phyloP scores from a whole-genome alignment of 2,797 vertebrate genomes.

The Rousettus madagascariensis region DNA sequence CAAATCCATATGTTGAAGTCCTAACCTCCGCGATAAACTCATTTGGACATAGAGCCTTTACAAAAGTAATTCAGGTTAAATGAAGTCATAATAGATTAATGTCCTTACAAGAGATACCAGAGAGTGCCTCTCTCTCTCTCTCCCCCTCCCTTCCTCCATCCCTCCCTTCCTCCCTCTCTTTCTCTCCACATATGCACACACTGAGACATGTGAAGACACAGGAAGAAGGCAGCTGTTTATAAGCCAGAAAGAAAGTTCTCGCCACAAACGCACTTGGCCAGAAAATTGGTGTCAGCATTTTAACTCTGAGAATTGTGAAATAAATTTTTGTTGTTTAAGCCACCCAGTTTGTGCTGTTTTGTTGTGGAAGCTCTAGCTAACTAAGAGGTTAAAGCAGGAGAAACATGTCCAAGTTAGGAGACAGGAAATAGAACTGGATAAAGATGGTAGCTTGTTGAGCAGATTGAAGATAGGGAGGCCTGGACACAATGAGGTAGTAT shows the following conservation, averaged over 20 bases:
- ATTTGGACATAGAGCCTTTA: background rate
- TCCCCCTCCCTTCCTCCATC: too few relatives aligned
- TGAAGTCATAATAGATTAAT: background rate
- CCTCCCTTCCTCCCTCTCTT: background rate
- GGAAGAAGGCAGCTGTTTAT: accelerated
- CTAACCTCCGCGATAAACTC: background rate
- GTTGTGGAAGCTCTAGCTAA: background rate
- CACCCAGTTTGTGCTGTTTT: background rate
- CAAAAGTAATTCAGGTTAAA: background rate
- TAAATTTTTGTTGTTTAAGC: background rate
- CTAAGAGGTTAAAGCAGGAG: background rate
- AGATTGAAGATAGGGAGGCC: background rate
- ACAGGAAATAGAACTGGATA: background rate
- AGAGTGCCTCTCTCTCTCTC: too few relatives aligned
- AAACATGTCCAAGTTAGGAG: background rate
- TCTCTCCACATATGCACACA: background rate
- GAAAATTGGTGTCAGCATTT: background rate
- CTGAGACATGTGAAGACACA: background rate
- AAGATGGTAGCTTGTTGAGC: background rate
- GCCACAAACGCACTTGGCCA: background rate
- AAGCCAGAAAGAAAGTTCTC: background rate
- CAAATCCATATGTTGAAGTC: background rate
- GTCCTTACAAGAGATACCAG: background rate
- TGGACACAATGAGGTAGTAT: background rate
- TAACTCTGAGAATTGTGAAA: background rate